Conservation (phyloP, 1,140 invertebrate genomes). For the Cotesia chilonis region DNA sequence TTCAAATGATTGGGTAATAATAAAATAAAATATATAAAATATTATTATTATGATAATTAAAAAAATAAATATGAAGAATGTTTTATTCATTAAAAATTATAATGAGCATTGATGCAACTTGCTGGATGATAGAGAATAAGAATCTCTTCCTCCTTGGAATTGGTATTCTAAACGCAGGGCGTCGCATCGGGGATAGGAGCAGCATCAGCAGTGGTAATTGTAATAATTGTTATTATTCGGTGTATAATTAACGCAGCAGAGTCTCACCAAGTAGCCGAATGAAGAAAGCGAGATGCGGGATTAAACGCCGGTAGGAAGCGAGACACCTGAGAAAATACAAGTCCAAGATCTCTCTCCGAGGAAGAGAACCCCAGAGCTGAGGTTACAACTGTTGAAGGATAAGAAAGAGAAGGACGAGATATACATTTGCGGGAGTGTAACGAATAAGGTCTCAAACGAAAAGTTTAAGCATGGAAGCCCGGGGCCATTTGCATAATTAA, state of each 20-base stretch:
- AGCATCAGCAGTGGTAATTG: slow-evolving; percentile 49
- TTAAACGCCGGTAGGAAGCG: slow-evolving; percentile 17
- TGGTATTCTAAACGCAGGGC: slow-evolving; percentile 39
- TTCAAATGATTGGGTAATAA: no score
- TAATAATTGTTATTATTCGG: slow-evolving; percentile 61
- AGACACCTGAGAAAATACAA: slow-evolving; percentile 8
- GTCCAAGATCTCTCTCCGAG: no score
- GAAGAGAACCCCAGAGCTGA: not conserved
- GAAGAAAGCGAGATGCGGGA: slow-evolving; percentile 19
- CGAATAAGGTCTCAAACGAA: slow-evolving; percentile 51
- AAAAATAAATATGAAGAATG: no score
- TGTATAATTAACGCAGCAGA: slow-evolving; percentile 57
- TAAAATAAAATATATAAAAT: no score
- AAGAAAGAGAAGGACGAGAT: slow-evolving; percentile 26
- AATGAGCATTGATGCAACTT: no score
- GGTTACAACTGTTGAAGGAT: not conserved
- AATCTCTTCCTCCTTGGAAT: slow-evolving; percentile 18
- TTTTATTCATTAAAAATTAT: no score
- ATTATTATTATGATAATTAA: no score
- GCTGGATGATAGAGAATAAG: no score
- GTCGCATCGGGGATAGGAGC: slow-evolving; percentile 35
- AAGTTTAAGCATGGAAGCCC: slow-evolving; percentile 56
- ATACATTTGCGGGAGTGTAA: slow-evolving; percentile 19
- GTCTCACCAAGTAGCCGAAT: slow-evolving; percentile 42
- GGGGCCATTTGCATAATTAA: slow-evolving; percentile 60